Evolutionary conservation across 2,888 invertebrate species (phyloP), one percentile per base, ranked within the genome.

Genomic region (Plagodis pulveraria): DNA sequence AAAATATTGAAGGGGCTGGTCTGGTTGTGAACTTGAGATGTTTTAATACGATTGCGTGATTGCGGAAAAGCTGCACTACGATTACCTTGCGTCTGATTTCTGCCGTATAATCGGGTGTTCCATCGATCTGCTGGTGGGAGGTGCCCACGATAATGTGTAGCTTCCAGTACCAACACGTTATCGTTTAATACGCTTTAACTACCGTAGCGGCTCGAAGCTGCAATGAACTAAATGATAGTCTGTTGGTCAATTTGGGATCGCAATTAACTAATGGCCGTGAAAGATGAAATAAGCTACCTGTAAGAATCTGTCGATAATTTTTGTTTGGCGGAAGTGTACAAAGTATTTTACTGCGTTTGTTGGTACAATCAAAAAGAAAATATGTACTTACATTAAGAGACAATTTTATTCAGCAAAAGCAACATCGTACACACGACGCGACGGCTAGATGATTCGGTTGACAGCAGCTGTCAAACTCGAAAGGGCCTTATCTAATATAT

Each of bases 101-200:
- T 72, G 56, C 49, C 45, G 77, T 79, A 79, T 86, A 84, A 89
- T 87, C 83, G 81, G 70, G 72, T 74, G 75, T 83, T 85, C 84
- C 78, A 86, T 85, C 82, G 75, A 75, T 80, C 66, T 77, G 77
- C 81, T 81, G 74, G 76, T 73, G 81, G 81, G 82, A 82, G 81
- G 77, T 74, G 57, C 75, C 71, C 67, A 66, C 70, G 53, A 62
- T 87, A 89, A 91, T 89, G 74, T 86, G 73, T 79, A 76, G 80
- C 78, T 83, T 76, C 78, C 74, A 73, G 67, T 74, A 68, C 78
- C 74, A 79, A 79, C 84, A 81, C 81, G 76, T 89, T 87, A 86
- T 78, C 79, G 79, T 61, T 84, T 86, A 84, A 86, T 85, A 79
- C 76, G 70, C 77, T 74, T 78, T 82, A 83, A 86, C 78, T 83